These are phyloP conservation scores for Pseudolaguvia tuberculata DNA, from an alignment of 2,113 vertebrate genomes.

Conservation along the genomic window DNA sequence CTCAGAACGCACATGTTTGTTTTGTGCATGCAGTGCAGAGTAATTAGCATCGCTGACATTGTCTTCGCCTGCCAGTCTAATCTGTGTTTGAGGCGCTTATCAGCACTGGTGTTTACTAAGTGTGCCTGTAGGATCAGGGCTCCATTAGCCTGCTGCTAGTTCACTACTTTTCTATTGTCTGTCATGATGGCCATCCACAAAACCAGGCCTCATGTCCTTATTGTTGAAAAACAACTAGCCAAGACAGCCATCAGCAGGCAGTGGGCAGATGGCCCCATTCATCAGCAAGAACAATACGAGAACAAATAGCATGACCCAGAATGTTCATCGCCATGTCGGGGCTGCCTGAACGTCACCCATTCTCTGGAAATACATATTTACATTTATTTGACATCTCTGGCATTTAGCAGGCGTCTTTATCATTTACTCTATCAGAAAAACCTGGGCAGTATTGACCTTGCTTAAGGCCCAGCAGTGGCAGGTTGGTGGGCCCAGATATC, in stretches of 20 bases:
- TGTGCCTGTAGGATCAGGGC: slow-evolving; percentile 21
- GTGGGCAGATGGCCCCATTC: slow-evolving; percentile 50
- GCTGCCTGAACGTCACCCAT: not conserved
- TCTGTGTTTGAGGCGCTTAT: slow-evolving; percentile 43
- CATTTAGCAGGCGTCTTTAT: no score
- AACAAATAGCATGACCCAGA: slow-evolving; percentile 31
- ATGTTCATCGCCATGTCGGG: not conserved
- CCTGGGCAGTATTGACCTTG: no score
- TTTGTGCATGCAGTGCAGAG: slow-evolving; percentile 35
- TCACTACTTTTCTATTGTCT: slow-evolving; percentile 35
- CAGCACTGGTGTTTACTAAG: slow-evolving; percentile 42
- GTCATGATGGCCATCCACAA: slow-evolving; percentile 44
- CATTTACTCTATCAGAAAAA: no score
- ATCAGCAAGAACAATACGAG: slow-evolving; percentile 31
- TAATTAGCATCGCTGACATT: slow-evolving; percentile 51
- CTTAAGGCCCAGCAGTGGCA: no score
- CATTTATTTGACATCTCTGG: no score
- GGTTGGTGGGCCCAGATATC: no score
- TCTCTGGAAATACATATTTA: slow-evolving; percentile 3
- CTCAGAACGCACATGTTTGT: slow-evolving; percentile 38
- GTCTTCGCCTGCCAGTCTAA: slow-evolving; percentile 42
- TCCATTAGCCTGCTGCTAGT: slow-evolving; percentile 36
- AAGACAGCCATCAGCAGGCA: slow-evolving; percentile 51
- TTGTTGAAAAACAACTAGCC: slow-evolving; percentile 50
- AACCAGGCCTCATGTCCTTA: slow-evolving; percentile 50